Evolutionary conservation across 2,113 vertebrate genomes (phyloP).

Genomic region (Orycteropus afer): DNA sequence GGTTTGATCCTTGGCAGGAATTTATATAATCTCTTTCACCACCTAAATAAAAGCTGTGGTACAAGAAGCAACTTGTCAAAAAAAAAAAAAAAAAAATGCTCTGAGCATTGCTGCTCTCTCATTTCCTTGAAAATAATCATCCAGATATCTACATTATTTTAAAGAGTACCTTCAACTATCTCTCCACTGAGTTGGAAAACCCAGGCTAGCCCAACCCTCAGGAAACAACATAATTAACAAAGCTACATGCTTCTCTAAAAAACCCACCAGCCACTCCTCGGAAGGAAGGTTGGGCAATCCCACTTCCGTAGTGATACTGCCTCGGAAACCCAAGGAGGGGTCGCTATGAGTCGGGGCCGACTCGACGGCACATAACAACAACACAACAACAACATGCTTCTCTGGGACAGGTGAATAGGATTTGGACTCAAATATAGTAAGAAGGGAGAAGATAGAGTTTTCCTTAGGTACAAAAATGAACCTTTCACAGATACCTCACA

Average conservation of each 20-base stretch:
- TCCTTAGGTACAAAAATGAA: neutral
- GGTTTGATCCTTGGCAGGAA: accelerated
- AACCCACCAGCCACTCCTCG: too few species aligned
- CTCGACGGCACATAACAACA: too few species aligned
- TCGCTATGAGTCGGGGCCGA: too few species aligned
- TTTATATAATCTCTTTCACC: neutral
- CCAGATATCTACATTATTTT: neutral
- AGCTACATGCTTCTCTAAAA: neutral
- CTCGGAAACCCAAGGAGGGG: too few species aligned
- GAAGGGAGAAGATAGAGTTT: neutral
- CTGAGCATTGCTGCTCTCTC: neutral
- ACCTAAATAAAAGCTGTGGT: neutral
- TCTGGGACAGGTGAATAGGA: neutral
- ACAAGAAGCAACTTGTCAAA: neutral
- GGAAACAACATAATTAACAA: neutral
- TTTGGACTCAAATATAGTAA: neutral
- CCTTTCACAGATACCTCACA: neutral
- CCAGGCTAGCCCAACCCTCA: accelerated
- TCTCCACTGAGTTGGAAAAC: neutral
- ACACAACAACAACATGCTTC: neutral
- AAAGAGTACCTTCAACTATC: neutral
- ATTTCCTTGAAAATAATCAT: neutral
- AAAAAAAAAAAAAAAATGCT: too few species aligned
- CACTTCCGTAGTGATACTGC: too few species aligned
- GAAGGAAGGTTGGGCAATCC: too few species aligned